Percentiles rank a stretch among this genome's conserved stretches.
Conservation (phyloP, 2,113 vertebrate genomes). For the Antechinus flavipes region DNA sequence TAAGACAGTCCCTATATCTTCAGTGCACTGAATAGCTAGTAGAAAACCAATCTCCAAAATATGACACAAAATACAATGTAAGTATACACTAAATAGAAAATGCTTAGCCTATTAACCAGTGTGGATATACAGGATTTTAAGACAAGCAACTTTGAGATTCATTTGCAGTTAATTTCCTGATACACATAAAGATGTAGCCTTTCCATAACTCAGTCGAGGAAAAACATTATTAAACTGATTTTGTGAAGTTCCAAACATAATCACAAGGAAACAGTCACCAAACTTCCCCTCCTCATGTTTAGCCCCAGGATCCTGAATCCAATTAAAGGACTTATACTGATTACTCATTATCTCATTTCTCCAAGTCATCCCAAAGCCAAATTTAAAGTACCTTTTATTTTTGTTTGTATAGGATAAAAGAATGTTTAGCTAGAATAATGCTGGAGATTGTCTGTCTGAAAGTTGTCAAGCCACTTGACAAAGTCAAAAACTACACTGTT, state of each 20-base stretch:
- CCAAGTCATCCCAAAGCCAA: background rate
- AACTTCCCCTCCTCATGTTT: background rate
- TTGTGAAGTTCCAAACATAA: background rate
- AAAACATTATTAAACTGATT: background rate
- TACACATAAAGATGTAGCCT: background rate
- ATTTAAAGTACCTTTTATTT: background rate
- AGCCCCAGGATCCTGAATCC: background rate
- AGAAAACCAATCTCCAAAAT: background rate
- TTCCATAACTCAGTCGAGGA: background rate
- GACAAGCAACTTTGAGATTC: background rate
- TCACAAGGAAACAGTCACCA: background rate
- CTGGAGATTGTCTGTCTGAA: background rate
- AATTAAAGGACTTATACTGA: background rate
- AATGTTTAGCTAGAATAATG: background rate
- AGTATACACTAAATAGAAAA: background rate
- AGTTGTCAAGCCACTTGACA: background rate
- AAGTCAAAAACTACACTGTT: background rate
- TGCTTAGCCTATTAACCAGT: background rate
- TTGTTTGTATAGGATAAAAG: background rate
- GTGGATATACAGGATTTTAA: background rate
- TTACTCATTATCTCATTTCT: background rate
- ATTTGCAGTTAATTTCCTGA: background rate
- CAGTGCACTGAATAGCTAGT: background rate
- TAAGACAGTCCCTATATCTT: background rate
- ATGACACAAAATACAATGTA: background rate